These are phyloP conservation scores for Ploceus nigricollis DNA, from an alignment of 2,113 vertebrate species.

Conservation along the genomic window DNA sequence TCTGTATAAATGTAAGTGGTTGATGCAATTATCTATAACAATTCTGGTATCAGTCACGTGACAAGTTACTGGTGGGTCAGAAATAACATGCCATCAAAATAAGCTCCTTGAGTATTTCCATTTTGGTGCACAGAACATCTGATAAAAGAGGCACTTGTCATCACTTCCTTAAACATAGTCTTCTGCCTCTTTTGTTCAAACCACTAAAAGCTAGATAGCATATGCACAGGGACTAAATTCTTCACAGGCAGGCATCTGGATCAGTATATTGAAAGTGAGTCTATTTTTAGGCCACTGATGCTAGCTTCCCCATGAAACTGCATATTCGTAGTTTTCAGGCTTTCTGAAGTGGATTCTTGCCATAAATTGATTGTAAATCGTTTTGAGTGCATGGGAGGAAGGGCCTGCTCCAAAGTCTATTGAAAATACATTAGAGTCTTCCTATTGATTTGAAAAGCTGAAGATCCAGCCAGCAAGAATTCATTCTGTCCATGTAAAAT, in stretches of 20 bases:
- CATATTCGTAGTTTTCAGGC: slow-evolving; percentile 39
- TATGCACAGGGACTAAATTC: slow-evolving; percentile 43
- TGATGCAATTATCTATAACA: slow-evolving; percentile 63
- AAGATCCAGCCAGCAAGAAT: slow-evolving; percentile 50
- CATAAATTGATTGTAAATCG: slow-evolving; percentile 60
- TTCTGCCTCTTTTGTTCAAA: slow-evolving; percentile 55
- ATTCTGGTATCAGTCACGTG: slow-evolving; percentile 56
- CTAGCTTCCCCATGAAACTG: slow-evolving; percentile 55
- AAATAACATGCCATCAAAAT: slow-evolving; percentile 52
- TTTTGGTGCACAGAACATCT: slow-evolving; percentile 50
- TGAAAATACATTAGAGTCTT: slow-evolving; percentile 59
- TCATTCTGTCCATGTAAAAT: slow-evolving; percentile 44
- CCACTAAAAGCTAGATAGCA: slow-evolving; percentile 36
- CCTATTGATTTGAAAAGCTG: slow-evolving; percentile 59
- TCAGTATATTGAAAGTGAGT: slow-evolving; percentile 43
- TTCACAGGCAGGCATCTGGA: slow-evolving; percentile 46
- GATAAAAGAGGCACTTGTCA: slow-evolving; percentile 59
- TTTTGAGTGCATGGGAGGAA: slow-evolving; percentile 39
- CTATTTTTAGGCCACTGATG: slow-evolving; percentile 58
- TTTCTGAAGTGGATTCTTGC: slow-evolving; percentile 61
- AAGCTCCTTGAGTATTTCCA: slow-evolving; percentile 51
- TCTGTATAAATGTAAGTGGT: slow-evolving; percentile 60
- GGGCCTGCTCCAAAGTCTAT: slow-evolving; percentile 42
- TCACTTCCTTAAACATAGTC: slow-evolving; percentile 60
- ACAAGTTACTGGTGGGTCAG: background rate